A percentile compares a stretch with the other conserved stretches of the same genome.
phyloP scores from a whole-genome alignment of 2,888 invertebrate genomes.

The Fissipunctia ypsillon region DNA sequence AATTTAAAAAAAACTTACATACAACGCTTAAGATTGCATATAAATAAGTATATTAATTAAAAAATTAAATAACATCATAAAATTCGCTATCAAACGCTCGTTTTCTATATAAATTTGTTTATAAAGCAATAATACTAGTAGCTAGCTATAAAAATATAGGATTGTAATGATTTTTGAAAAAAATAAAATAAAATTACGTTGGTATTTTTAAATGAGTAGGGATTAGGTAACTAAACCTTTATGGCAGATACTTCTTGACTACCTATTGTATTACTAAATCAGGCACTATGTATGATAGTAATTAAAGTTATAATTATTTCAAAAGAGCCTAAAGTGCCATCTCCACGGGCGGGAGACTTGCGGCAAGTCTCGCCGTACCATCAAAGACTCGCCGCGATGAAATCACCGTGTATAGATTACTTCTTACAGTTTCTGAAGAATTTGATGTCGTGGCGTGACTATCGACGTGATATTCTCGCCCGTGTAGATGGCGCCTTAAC shows the following conservation, averaged over 20 bases:
- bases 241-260: conserved; percentile 19
- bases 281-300: conserved; percentile 23
- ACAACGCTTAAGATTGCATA: conserved; percentile 78
- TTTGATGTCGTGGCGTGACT: too few species aligned
- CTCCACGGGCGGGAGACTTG: too few species aligned
- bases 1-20: conserved; percentile 72
- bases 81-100: conserved; percentile 82
- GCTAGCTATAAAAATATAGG: conserved; percentile 68
- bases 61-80: conserved; percentile 78
- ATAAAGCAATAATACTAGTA: conserved; percentile 75
- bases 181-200: not conserved
- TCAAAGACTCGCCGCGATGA: too few species aligned
- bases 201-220: conserved; percentile 40
- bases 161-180: conserved; percentile 69
- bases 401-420: too few species aligned
- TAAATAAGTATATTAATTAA: conserved; percentile 74
- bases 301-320: conserved; percentile 10
- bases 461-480: too few species aligned
- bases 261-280: conserved; percentile 22
- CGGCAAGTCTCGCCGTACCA: too few species aligned
- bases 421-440: too few species aligned
- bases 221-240: conserved; percentile 26
- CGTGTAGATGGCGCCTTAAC: too few species aligned
- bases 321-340: too few species aligned
- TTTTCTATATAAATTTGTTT: conserved; percentile 77